Percentiles rank a stretch among this genome's conserved stretches.
Conservation (phyloP, 2,797 vertebrate species). For the Petrocephalus schoutedeni region DNA sequence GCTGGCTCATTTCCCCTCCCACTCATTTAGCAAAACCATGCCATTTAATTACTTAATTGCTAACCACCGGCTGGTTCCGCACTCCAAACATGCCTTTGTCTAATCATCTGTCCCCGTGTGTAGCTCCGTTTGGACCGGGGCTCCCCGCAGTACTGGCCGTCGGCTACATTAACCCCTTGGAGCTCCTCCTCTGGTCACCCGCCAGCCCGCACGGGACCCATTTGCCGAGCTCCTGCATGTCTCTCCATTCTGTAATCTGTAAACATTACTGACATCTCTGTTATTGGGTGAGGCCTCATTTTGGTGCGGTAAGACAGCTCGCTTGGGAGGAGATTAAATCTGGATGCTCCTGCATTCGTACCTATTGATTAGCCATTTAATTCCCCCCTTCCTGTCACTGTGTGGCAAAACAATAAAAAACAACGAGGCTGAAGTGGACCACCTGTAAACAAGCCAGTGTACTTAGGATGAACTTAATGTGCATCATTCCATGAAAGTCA, state of each 20-base stretch:
- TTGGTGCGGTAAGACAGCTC: not conserved
- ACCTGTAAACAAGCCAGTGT: not conserved
- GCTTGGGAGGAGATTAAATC: slow-evolving; percentile 26
- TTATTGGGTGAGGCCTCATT: slow-evolving; percentile 14
- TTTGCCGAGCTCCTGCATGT: slow-evolving; percentile 19
- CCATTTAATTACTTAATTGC: slow-evolving; percentile 35
- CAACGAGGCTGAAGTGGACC: slow-evolving; percentile 15
- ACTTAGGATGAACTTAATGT: not conserved
- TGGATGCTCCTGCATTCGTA: not conserved
- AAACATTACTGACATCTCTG: slow-evolving; percentile 24
- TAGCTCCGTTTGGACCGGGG: slow-evolving; percentile 12
- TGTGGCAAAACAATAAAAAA: slow-evolving; percentile 19
- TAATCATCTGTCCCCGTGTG: slow-evolving; percentile 23
- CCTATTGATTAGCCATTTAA: slow-evolving; percentile 27
- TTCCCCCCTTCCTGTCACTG: not conserved
- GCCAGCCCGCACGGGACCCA: slow-evolving; percentile 19
- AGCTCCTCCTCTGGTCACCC: not conserved
- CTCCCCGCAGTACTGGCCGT: slow-evolving; percentile 8
- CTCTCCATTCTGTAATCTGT: slow-evolving; percentile 16
- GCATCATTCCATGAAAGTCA: not conserved
- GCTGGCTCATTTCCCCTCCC: slow-evolving; percentile 5
- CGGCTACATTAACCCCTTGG: slow-evolving; percentile 26
- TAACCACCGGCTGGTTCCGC: slow-evolving; percentile 26
- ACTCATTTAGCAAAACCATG: slow-evolving; percentile 21
- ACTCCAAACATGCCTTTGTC: slow-evolving; percentile 25